phyloP scores from a whole-genome alignment of 2,888 invertebrate species.

The Microctonus aethiopoides region DNA sequence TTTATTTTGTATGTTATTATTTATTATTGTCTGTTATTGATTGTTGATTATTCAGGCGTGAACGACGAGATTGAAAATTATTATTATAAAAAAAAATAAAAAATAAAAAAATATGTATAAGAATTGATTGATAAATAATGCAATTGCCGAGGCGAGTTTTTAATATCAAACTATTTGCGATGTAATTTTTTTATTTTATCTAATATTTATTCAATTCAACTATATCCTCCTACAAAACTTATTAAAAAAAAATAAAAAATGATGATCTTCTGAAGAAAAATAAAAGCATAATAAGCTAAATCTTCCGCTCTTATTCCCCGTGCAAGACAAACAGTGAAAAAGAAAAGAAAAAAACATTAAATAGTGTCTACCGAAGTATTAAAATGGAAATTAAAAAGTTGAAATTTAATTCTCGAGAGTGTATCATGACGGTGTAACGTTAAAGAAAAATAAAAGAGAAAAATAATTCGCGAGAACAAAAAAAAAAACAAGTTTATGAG shows the following conservation, averaged over 20 bases:
- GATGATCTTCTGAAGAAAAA: background rate
- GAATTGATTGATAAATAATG: background rate
- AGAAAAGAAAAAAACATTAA: constrained; percentile 27
- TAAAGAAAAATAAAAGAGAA: too few relatives aligned
- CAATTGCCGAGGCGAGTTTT: constrained; percentile 4
- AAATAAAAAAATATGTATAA: too few relatives aligned
- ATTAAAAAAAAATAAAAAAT: too few relatives aligned
- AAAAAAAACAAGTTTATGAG: constrained; percentile 60
- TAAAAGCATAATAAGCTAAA: background rate
- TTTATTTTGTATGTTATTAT: constrained; percentile 35
- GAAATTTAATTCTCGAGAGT: too few relatives aligned
- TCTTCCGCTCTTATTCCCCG: constrained; percentile 8
- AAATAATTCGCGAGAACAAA: constrained; percentile 30
- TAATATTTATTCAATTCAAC: constrained; percentile 17
- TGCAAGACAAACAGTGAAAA: constrained; percentile 4
- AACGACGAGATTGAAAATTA: background rate
- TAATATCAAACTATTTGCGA: constrained; percentile 17
- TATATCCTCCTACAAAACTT: background rate
- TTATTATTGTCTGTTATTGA: constrained; percentile 27
- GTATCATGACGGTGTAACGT: too few relatives aligned
- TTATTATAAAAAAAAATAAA: background rate
- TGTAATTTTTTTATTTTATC: constrained; percentile 18
- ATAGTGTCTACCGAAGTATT: constrained; percentile 40
- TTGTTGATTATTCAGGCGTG: background rate
- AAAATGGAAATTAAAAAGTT: constrained; percentile 36